phyloP scores from a whole-genome alignment of 2,888 invertebrate species.

The Amblyjoppa fuscipennis region DNA sequence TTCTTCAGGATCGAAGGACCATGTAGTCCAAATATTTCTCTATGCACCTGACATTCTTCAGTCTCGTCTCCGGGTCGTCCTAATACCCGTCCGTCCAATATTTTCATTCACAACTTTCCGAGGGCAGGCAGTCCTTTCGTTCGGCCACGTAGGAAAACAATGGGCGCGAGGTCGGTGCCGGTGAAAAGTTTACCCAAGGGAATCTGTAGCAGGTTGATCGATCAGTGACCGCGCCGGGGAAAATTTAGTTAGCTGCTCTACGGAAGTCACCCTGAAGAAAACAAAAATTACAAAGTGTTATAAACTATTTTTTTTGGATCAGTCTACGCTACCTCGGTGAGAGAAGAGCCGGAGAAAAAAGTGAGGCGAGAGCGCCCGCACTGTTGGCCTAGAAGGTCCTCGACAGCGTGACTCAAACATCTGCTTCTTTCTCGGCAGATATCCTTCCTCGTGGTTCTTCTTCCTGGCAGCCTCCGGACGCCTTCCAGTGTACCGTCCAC shows the following conservation, averaged over 20 bases:
- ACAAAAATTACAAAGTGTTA: slow-evolving; percentile 1
- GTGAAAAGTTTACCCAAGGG: slow-evolving; percentile 45
- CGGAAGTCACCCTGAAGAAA: neutral
- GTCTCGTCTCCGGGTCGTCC: slow-evolving; percentile 54
- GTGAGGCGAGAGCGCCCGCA: slow-evolving; percentile 66
- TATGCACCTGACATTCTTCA: slow-evolving; percentile 40
- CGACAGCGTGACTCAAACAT: slow-evolving; percentile 80
- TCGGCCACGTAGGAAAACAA: slow-evolving; percentile 78
- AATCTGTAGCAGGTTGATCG: slow-evolving; percentile 61
- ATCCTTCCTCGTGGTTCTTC: slow-evolving; percentile 69
- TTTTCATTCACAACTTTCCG: slow-evolving; percentile 79
- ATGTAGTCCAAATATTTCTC: slow-evolving; percentile 73
- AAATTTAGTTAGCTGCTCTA: neutral
- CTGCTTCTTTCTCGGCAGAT: slow-evolving; percentile 74
- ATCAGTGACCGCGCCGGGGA: slow-evolving; percentile 35
- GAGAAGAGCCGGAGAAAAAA: slow-evolving; percentile 45
- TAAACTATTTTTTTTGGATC: slow-evolving; percentile 34
- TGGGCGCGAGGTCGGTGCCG: slow-evolving; percentile 69
- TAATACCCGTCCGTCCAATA: slow-evolving; percentile 74
- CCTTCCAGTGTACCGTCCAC: slow-evolving; percentile 33
- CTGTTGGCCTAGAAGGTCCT: slow-evolving; percentile 76
- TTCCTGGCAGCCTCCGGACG: slow-evolving; percentile 66
- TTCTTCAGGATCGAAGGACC: slow-evolving; percentile 50
- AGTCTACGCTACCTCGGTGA: slow-evolving; percentile 43
- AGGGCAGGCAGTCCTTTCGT: slow-evolving; percentile 69